These are phyloP conservation scores for Bostrychus sinensis DNA, from an alignment of 2,113 vertebrate genomes.

Conservation along the genomic window DNA sequence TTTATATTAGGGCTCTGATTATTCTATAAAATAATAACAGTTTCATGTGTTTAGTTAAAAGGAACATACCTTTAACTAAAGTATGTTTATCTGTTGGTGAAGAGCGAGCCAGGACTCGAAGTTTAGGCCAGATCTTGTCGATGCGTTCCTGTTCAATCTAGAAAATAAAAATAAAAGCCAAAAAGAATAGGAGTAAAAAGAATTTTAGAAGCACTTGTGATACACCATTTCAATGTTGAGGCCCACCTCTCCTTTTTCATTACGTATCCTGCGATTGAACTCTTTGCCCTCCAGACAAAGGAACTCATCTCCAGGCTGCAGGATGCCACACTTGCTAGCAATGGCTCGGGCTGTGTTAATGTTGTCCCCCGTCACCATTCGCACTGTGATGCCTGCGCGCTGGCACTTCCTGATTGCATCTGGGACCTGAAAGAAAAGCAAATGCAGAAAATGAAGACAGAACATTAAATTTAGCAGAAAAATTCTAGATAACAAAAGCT, in stretches of 20 bases:
- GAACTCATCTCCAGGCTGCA: slow-evolving; percentile 95
- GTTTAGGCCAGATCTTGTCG: slow-evolving; percentile 99
- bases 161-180: slow-evolving; percentile 57
- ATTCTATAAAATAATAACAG: neutral
- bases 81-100: slow-evolving; percentile 99
- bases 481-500: too few relatives aligned
- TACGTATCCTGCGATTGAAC: slow-evolving; percentile 97
- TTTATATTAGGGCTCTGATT: neutral
- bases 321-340: slow-evolving; percentile 94
- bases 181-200: slow-evolving; percentile 32
- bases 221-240: neutral
- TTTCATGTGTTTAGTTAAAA: neutral
- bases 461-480: too few relatives aligned
- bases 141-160: slow-evolving; percentile 98
- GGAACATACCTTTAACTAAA: slow-evolving; percentile 91
- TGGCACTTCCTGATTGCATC: slow-evolving; percentile 98
- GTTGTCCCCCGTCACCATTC: slow-evolving; percentile 99
- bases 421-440: slow-evolving; percentile 84
- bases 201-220: slow-evolving; percentile 22
- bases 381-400: slow-evolving; percentile 95
- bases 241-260: slow-evolving; percentile 97
- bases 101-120: slow-evolving; percentile 96
- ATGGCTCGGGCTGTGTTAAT: slow-evolving; percentile 98
- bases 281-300: slow-evolving; percentile 97
- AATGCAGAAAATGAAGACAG: neutral